Evolutionary conservation across 2,113 vertebrate species (phyloP).

Genomic region (Hymenochirus boettgeri): DNA sequence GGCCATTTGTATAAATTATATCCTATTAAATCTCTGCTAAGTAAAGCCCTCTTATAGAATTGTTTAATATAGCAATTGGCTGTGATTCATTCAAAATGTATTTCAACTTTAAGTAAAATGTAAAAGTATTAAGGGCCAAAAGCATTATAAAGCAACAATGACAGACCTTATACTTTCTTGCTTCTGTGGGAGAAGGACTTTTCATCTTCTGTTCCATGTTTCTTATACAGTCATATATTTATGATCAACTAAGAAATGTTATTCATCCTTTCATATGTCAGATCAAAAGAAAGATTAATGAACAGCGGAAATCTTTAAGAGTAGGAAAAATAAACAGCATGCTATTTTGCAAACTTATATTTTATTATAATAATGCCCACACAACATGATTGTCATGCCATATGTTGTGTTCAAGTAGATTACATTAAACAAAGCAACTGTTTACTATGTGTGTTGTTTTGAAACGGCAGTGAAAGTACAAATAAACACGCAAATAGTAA

Average conservation of each 20-base stretch:
- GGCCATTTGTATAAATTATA: no score
- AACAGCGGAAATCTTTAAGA: background rate
- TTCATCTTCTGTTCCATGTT: background rate
- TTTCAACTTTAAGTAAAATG: slow-evolving; percentile 12
- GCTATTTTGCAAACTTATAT: no score
- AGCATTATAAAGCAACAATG: slow-evolving; percentile 11
- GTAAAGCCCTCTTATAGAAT: background rate
- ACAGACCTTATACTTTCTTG: slow-evolving; percentile 3
- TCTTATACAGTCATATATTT: slow-evolving; percentile 6
- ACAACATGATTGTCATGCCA: no score
- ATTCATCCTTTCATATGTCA: background rate
- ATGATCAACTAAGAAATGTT: background rate
- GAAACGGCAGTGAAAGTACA: no score
- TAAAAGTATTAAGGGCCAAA: background rate
- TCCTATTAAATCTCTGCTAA: background rate
- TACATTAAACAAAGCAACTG: no score
- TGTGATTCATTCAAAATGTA: slow-evolving; percentile 5
- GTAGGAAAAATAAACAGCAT: background rate
- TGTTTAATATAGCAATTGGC: background rate
- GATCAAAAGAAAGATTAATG: background rate
- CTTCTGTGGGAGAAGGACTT: background rate
- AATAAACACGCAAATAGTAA: no score
- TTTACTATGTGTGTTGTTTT: no score
- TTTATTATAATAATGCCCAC: no score
- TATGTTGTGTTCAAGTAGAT: no score